Evolutionary conservation across 2,888 invertebrate species (phyloP).

Genomic region (Clanis bilineata): DNA sequence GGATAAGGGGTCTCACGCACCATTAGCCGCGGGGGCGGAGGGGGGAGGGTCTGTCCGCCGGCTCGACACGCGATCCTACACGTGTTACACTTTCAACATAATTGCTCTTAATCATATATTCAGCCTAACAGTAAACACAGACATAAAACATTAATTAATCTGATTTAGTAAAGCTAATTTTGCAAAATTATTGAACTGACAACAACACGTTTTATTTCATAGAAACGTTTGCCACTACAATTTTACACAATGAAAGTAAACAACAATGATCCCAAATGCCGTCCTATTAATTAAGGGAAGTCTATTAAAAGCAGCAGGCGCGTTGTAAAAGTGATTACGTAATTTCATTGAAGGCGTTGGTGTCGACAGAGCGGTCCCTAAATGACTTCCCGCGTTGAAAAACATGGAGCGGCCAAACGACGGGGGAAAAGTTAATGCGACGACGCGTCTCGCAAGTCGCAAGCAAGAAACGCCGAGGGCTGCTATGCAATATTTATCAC

Average conservation of each 20-base stretch:
- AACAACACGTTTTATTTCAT: background rate
- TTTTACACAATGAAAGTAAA: background rate
- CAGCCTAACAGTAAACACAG: slow-evolving; percentile 22
- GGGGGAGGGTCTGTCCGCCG: slow-evolving; percentile 54
- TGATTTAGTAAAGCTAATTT: slow-evolving; percentile 6
- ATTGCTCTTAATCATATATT: slow-evolving; percentile 73
- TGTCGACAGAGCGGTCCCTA: slow-evolving; percentile 66
- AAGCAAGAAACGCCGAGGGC: slow-evolving; percentile 64
- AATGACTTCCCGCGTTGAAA: slow-evolving; percentile 67
- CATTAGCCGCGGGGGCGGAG: slow-evolving; percentile 68
- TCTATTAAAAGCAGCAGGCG: slow-evolving; percentile 60
- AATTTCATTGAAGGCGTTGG: slow-evolving; percentile 74
- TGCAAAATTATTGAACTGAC: background rate
- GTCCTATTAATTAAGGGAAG: background rate
- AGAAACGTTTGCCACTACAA: background rate
- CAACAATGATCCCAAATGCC: background rate
- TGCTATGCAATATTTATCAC: slow-evolving; percentile 81
- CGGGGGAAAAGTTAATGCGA: slow-evolving; percentile 63
- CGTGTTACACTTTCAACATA: slow-evolving; percentile 77
- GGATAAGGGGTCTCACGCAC: slow-evolving; percentile 58
- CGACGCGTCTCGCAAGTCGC: slow-evolving; percentile 45
- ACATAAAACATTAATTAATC: slow-evolving; percentile 20
- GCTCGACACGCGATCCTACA: slow-evolving; percentile 68
- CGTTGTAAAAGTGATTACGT: slow-evolving; percentile 75
- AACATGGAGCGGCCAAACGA: slow-evolving; percentile 67